These are phyloP conservation scores for Ostrea denselamellosa DNA, from an alignment of 1,140 invertebrate species.

Conservation along the genomic window DNA sequence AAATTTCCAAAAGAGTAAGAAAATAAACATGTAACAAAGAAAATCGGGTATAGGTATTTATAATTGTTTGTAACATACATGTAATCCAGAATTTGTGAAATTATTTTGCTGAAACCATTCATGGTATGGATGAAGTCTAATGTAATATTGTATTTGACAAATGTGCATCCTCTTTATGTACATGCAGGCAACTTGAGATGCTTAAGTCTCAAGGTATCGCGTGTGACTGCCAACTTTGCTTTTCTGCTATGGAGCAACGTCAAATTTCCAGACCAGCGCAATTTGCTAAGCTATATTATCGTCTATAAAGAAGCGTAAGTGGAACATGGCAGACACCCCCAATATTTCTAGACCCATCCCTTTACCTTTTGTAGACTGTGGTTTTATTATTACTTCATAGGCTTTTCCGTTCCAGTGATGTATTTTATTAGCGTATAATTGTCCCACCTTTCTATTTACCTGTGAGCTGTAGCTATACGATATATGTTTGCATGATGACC, in stretches of 20 bases:
- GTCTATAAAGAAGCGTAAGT: conserved; percentile 86
- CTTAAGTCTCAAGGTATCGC: conserved; percentile 44
- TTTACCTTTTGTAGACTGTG: conserved; percentile 5
- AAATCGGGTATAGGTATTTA: no score
- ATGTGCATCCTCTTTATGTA: neutral
- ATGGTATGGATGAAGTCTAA: no score
- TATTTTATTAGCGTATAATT: conserved; percentile 15
- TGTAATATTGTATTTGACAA: no score
- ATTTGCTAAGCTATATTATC: conserved; percentile 90
- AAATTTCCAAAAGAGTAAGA: no score
- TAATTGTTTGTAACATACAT: no score
- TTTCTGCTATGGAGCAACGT: conserved; percentile 86
- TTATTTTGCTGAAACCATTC: no score
- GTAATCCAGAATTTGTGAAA: no score
- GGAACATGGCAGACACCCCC: neutral
- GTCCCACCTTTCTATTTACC: conserved; percentile 22
- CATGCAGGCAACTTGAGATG: conserved; percentile 30
- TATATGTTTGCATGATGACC: neutral
- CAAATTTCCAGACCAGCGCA: conserved; percentile 83
- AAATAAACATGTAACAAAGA: no score
- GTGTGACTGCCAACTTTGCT: conserved; percentile 72
- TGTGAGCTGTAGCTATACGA: neutral
- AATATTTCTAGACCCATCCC: conserved; percentile 3
- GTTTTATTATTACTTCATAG: conserved; percentile 15
- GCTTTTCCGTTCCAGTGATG: conserved; percentile 25